Conservation (phyloP, 2,888 invertebrate genomes). For the Acrocyrtus sp. region DNA sequence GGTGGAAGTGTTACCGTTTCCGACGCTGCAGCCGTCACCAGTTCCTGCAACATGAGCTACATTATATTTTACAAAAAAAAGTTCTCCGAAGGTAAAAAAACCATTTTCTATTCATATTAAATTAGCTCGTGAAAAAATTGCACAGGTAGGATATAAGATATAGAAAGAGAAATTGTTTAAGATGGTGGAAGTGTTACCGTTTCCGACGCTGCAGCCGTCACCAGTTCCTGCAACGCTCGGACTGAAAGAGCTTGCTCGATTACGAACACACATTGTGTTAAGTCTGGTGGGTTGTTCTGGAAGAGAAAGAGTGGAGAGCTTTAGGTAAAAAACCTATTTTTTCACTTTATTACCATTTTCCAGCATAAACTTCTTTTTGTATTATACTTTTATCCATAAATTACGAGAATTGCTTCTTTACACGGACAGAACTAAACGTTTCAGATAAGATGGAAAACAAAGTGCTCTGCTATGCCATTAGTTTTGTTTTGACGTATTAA, state of each 20-base stretch:
- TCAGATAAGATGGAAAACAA: too few species aligned
- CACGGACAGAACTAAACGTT: too few species aligned
- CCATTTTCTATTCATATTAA: background rate
- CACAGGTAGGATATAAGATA: too few species aligned
- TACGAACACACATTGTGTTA: slow-evolving; percentile 98
- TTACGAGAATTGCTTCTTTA: too few species aligned
- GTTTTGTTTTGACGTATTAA: too few species aligned
- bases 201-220: slow-evolving; percentile 93
- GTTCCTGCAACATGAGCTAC: slow-evolving; percentile 98
- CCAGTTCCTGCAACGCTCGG: slow-evolving; percentile 97
- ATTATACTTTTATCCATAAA: too few species aligned
- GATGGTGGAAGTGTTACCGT: slow-evolving; percentile 86
- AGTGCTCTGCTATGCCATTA: too few species aligned
- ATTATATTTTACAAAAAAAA: too few species aligned
- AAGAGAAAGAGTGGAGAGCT: slow-evolving; percentile 63
- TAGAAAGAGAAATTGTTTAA: slow-evolving; percentile 3
- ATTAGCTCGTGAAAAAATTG: too few species aligned
- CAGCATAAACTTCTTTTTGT: too few species aligned
- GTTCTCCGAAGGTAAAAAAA: background rate
- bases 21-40: slow-evolving; percentile 94
- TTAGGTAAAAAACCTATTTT: slow-evolving; percentile 1
- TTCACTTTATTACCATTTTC: too few species aligned
- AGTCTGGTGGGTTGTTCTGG: slow-evolving; percentile 94
- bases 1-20: slow-evolving; percentile 94
- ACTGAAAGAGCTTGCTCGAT: slow-evolving; percentile 99